Evolutionary conservation across 2,888 invertebrate species (phyloP).

Genomic region (Eupithecia inturbata): DNA sequence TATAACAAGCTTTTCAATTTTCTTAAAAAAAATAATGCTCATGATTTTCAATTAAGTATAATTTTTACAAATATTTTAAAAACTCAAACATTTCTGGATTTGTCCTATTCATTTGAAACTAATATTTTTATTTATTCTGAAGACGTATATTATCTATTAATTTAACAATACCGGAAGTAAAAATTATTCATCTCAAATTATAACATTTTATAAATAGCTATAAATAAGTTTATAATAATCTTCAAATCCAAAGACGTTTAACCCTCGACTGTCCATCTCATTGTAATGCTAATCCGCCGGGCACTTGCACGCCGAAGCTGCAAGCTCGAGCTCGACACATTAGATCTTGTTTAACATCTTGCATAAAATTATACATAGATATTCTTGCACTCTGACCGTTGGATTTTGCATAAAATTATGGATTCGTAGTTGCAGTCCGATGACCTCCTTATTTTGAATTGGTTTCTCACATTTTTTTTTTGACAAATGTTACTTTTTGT

Average conservation of each 20-base stretch:
- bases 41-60: not conserved
- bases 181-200: not conserved
- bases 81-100: too few relatives aligned
- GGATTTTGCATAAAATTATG: slow-evolving; percentile 38
- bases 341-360: slow-evolving; percentile 77
- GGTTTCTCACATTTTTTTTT: not conserved
- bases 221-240: not conserved
- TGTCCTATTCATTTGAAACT: not conserved
- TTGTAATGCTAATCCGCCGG: slow-evolving; percentile 71
- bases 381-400: slow-evolving; percentile 56
- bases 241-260: slow-evolving; percentile 34
- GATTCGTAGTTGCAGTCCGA: slow-evolving; percentile 19
- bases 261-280: slow-evolving; percentile 53
- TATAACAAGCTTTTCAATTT: not conserved
- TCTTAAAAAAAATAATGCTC: not conserved
- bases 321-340: slow-evolving; percentile 67
- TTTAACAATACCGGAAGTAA: slow-evolving; percentile 14
- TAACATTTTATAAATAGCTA: not conserved
- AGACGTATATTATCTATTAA: not conserved
- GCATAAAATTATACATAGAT: slow-evolving; percentile 72
- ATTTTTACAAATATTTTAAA: not conserved
- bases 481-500: not conserved
- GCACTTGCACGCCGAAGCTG: slow-evolving; percentile 60
- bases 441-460: slow-evolving; percentile 20
- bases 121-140: not conserved